phyloP scores from a whole-genome alignment of 2,888 invertebrate species.

The Caenorhabditis macrosperma region DNA sequence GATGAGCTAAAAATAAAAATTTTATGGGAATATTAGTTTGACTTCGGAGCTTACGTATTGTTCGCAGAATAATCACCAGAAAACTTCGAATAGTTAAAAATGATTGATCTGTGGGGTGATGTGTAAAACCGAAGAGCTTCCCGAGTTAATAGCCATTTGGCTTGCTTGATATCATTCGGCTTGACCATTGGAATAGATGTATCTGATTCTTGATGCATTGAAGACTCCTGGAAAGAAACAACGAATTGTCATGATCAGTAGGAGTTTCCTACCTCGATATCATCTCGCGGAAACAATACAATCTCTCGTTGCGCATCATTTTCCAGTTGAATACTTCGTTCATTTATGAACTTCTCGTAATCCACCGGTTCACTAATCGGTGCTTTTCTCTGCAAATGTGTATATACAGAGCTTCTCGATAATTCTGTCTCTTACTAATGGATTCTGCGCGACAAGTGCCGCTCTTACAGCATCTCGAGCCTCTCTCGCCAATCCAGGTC shows the following conservation, averaged over 20 bases:
- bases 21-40: not conserved
- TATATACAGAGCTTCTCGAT: not conserved
- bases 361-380: conserved; percentile 76
- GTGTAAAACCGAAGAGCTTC: conserved; percentile 73
- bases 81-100: conserved; percentile 92
- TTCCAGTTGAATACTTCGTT: conserved; percentile 75
- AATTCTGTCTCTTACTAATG: conserved; percentile 54
- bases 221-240: conserved; percentile 62
- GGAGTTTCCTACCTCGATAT: conserved; percentile 75
- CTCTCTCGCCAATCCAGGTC: conserved; percentile 76
- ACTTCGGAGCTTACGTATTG: conserved; percentile 28
- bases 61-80: conserved; percentile 86
- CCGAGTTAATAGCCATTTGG: conserved; percentile 74
- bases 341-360: conserved; percentile 78
- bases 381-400: conserved; percentile 70
- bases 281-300: conserved; percentile 78
- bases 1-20: conserved; percentile 51
- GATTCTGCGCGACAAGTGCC: conserved; percentile 73
- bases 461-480: conserved; percentile 77
- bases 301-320: conserved; percentile 78
- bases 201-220: conserved; percentile 56
- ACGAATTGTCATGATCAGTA: too few species aligned
- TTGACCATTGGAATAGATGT: conserved; percentile 69
- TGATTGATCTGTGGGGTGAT: conserved; percentile 88
- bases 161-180: conserved; percentile 65